Percentiles rank a stretch among this genome's conserved stretches.
Evolutionary conservation across 2,888 invertebrate species (phyloP).

Genomic region (Sarcophaga caerulescens): DNA sequence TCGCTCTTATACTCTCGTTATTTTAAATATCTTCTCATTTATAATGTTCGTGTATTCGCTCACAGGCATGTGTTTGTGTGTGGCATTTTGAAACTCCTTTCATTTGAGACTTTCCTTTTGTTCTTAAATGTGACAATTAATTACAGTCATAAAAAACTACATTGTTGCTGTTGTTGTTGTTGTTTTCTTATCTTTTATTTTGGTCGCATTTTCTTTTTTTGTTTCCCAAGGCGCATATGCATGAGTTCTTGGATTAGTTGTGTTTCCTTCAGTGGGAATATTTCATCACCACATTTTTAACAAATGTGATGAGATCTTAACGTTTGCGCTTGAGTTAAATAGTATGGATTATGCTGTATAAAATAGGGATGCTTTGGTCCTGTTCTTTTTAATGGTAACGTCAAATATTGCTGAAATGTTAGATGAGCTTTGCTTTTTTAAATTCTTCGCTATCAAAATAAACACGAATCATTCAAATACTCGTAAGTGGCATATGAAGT

Average conservation of each 20-base stretch:
- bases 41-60: neutral
- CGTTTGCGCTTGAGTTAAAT: neutral
- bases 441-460: too few relatives aligned
- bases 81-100: constrained; percentile 51
- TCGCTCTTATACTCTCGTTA: constrained; percentile 54
- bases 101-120: constrained; percentile 28
- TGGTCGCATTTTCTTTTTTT: constrained; percentile 42
- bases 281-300: constrained; percentile 3
- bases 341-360: too few relatives aligned
- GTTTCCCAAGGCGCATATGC: constrained; percentile 23
- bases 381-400: too few relatives aligned
- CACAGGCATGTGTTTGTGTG: neutral
- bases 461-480: too few relatives aligned
- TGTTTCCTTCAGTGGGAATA: constrained; percentile 49
- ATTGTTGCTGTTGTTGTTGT: constrained; percentile 8
- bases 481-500: too few relatives aligned
- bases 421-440: too few relatives aligned
- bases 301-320: neutral
- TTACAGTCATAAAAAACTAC: constrained; percentile 53
- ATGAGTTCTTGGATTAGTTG: constrained; percentile 31
- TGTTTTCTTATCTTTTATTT: constrained; percentile 53
- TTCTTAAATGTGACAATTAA: constrained; percentile 59
- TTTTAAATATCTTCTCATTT: constrained; percentile 46
- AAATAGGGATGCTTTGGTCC: too few relatives aligned
- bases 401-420: too few relatives aligned